Percentiles rank a stretch among this genome's conserved stretches.
These are phyloP conservation scores for Ianthella basta DNA, from an alignment of 37 sponge, comb jelly and placozoan species.

Conservation along the genomic window DNA sequence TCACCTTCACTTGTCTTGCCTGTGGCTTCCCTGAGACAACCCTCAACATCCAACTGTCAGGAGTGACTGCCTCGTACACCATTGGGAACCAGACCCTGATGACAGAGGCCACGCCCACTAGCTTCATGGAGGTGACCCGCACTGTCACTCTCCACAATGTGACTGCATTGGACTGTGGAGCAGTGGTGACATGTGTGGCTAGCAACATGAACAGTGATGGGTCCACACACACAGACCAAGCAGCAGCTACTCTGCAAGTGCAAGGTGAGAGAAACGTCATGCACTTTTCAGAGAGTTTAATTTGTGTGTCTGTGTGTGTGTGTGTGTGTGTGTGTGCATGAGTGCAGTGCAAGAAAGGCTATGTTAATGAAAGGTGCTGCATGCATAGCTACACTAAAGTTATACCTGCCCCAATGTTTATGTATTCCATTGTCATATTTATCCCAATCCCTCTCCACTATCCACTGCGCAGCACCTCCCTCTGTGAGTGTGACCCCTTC, in stretches of 20 bases:
- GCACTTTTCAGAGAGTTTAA: neutral
- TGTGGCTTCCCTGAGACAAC: constrained; percentile 15
- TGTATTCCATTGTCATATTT: too few relatives aligned
- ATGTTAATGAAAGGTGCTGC: too few relatives aligned
- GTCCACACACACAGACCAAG: neutral
- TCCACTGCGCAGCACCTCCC: too few relatives aligned
- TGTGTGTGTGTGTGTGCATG: too few relatives aligned
- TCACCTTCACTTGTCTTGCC: constrained; percentile 16
- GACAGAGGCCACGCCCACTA: neutral
- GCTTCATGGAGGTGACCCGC: neutral
- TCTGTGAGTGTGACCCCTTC: too few relatives aligned
- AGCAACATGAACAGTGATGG: neutral
- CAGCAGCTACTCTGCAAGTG: neutral
- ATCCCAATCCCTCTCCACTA: too few relatives aligned
- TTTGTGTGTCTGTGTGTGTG: too few relatives aligned
- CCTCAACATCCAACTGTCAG: neutral
- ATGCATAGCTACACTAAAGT: too few relatives aligned
- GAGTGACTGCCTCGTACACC: neutral
- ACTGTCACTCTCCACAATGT: constrained; percentile 7
- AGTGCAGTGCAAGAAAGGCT: too few relatives aligned
- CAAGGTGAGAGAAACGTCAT: neutral
- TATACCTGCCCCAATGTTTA: too few relatives aligned
- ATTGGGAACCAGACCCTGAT: neutral
- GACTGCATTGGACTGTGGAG: neutral
- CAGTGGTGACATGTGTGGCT: constrained; percentile 31